phyloP scores from a whole-genome alignment of 2,113 vertebrate species.

The Alligator sinensis region DNA sequence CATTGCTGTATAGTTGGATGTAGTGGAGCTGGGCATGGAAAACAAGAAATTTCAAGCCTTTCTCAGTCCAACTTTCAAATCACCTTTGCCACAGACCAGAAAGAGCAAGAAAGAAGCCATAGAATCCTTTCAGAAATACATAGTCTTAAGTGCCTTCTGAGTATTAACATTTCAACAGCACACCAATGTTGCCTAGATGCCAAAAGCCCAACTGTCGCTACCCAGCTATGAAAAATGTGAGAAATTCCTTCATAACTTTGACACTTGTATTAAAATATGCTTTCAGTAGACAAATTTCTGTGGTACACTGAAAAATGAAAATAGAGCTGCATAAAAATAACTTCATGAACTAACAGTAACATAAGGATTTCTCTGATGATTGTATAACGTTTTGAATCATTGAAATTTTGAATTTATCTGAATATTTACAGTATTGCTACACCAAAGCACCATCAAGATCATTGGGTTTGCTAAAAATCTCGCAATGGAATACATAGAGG shows the following conservation, averaged over 20 bases:
- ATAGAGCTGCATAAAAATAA: background rate
- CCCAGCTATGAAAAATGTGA: background rate
- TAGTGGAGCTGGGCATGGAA: fast-evolving
- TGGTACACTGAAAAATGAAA: background rate
- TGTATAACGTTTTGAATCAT: background rate
- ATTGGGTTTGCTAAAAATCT: background rate
- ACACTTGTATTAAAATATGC: background rate
- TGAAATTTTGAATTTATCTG: background rate
- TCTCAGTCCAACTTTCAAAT: background rate
- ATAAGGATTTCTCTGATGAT: background rate
- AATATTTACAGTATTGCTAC: background rate
- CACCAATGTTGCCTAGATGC: background rate
- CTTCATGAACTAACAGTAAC: background rate
- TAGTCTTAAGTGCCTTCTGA: background rate
- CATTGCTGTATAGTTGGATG: background rate
- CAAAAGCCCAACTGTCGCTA: background rate
- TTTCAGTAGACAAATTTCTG: background rate
- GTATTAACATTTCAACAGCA: background rate
- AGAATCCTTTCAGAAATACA: background rate
- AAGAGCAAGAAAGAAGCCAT: background rate
- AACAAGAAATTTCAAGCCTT: background rate
- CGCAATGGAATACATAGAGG: background rate
- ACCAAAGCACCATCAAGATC: background rate
- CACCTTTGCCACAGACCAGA: background rate
- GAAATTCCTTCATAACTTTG: background rate